These are phyloP conservation scores for Prochilodus magdalenae DNA, from an alignment of 2,113 vertebrate genomes.

Conservation along the genomic window DNA sequence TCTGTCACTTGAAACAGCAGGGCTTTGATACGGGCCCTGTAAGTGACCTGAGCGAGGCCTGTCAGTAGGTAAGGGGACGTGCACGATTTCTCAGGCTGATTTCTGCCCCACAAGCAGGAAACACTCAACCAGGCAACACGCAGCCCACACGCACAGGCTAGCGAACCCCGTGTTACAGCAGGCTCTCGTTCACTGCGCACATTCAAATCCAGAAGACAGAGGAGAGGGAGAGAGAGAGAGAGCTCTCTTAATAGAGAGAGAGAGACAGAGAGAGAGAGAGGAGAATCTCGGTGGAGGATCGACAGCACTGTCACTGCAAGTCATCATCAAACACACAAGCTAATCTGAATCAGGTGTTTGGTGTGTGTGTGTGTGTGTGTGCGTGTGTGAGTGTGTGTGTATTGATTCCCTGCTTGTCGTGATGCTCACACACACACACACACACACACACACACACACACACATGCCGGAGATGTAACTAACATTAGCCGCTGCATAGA, in stretches of 20 bases:
- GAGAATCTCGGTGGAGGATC: conserved; percentile 26
- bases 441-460: conserved; percentile 16
- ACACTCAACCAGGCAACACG: conserved; percentile 24
- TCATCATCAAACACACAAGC: conserved; percentile 34
- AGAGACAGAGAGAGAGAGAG: not conserved
- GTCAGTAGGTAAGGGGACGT: not conserved
- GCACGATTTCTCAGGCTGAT: not conserved
- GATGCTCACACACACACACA: not conserved
- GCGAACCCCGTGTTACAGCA: not conserved
- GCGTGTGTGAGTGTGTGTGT: too few relatives aligned
- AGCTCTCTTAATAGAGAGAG: not conserved
- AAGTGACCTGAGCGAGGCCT: not conserved
- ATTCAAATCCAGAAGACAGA: not conserved
- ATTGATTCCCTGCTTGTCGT: too few relatives aligned
- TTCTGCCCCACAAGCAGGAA: conserved; percentile 18
- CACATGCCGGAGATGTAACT: conserved; percentile 11
- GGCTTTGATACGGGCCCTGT: not conserved
- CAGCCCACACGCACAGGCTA: not conserved
- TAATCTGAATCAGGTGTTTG: too few relatives aligned
- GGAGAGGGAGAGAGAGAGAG: not conserved
- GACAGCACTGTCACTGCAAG: conserved; percentile 30
- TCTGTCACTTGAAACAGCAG: too few relatives aligned
- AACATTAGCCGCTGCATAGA: not conserved
- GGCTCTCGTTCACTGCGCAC: not conserved
- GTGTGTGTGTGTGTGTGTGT: too few relatives aligned